Conservation (phyloP, 1,140 invertebrate genomes). For the Myzus persicae region DNA sequence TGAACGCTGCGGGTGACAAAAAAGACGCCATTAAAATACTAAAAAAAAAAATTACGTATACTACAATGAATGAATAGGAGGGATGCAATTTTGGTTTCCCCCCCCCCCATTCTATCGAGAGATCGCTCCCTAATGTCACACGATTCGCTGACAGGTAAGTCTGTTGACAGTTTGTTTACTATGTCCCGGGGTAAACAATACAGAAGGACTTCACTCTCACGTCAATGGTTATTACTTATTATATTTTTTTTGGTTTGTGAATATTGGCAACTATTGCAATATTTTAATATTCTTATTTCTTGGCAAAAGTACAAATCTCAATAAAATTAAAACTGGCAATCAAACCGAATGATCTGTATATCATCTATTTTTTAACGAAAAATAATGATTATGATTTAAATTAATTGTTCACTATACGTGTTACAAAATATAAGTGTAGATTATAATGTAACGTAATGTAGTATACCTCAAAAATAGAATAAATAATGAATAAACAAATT, state of each 20-base stretch:
- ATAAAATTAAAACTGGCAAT: neutral
- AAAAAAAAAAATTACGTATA: constrained; percentile 37
- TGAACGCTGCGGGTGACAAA: constrained; percentile 48
- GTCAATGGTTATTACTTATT: constrained; percentile 26
- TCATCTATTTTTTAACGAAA: neutral
- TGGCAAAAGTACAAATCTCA: neutral
- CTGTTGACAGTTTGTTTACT: constrained; percentile 8
- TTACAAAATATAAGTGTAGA: too few species aligned
- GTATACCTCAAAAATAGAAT: neutral
- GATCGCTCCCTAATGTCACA: constrained; percentile 8
- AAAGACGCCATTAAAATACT: constrained; percentile 53
- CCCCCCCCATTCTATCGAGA: neutral
- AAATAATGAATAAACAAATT: neutral
- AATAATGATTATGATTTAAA: neutral
- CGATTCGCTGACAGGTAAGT: constrained; percentile 54
- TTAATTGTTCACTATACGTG: neutral
- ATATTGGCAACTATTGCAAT: neutral
- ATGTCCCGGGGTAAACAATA: neutral
- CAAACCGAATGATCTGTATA: neutral
- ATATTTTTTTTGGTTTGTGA: neutral
- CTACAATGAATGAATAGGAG: constrained; percentile 52
- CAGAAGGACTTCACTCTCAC: neutral
- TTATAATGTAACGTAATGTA: too few species aligned
- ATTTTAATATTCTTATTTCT: neutral
- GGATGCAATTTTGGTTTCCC: constrained; percentile 50